Evolutionary conservation across 2,888 invertebrate species (phyloP).

Genomic region (Drosophila parthenogenetica): DNA sequence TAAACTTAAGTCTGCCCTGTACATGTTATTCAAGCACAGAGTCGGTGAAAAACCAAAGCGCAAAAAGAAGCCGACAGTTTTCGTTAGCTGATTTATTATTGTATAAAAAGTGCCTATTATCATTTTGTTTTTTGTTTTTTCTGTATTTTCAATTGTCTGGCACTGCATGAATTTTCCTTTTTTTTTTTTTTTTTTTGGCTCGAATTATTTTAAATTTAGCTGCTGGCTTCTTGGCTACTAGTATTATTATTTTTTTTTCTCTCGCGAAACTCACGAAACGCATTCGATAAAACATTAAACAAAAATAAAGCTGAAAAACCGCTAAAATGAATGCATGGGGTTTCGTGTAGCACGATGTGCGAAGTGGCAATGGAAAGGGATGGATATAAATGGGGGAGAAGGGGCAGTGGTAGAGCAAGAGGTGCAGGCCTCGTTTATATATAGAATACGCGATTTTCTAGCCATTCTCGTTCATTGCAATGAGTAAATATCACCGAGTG

Average conservation of each 20-base stretch:
- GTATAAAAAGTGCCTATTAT: slow-evolving; percentile 56
- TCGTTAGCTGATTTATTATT: slow-evolving; percentile 59
- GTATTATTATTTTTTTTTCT: slow-evolving; percentile 40
- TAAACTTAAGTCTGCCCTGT: no score
- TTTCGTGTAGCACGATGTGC: slow-evolving; percentile 75
- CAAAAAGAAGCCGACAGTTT: slow-evolving; percentile 31
- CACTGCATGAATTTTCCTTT: slow-evolving; percentile 29
- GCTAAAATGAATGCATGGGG: slow-evolving; percentile 51
- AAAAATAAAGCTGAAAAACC: slow-evolving; percentile 20
- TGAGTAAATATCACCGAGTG: neutral
- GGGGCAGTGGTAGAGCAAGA: slow-evolving; percentile 20
- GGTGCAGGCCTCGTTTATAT: slow-evolving; percentile 33
- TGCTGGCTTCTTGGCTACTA: slow-evolving; percentile 51
- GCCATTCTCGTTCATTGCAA: slow-evolving; percentile 6
- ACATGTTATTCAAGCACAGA: no score
- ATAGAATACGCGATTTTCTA: slow-evolving; percentile 37
- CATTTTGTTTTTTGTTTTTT: slow-evolving; percentile 51
- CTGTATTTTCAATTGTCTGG: slow-evolving; percentile 58
- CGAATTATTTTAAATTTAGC: slow-evolving; percentile 76
- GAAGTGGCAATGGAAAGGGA: slow-evolving; percentile 40
- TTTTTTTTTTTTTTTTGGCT: slow-evolving; percentile 42
- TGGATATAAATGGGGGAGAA: neutral
- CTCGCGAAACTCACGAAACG: slow-evolving; percentile 49
- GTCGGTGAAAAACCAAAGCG: neutral
- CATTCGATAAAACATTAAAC: slow-evolving; percentile 30